phyloP scores from a whole-genome alignment of 2,113 vertebrate genomes.

The Zosterops borbonicus region DNA sequence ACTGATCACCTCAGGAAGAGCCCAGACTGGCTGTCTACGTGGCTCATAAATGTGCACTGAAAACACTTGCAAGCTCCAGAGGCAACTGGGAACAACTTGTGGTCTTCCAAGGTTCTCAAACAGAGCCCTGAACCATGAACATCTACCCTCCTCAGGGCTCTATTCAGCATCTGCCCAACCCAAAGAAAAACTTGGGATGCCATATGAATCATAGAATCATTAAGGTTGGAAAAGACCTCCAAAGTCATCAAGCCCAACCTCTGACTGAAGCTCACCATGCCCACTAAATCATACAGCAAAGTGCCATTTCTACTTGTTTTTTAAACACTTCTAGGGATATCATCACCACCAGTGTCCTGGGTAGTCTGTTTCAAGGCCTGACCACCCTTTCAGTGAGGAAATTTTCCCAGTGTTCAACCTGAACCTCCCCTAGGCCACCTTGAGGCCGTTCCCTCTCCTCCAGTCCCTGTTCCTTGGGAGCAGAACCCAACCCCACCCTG shows the following conservation, averaged over 20 bases:
- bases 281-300: not conserved
- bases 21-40: not conserved
- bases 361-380: not conserved
- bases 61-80: not conserved
- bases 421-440: not conserved
- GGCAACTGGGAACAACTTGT: not conserved
- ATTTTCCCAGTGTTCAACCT: not conserved
- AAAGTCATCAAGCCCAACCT: not conserved
- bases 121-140: not conserved
- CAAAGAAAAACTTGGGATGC: not conserved
- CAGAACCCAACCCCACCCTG: rapidly evolving
- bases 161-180: not conserved
- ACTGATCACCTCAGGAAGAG: not conserved
- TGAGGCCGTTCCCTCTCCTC: not conserved
- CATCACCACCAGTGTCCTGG: not conserved
- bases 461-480: not conserved
- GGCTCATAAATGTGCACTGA: not conserved
- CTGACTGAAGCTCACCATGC: not conserved
- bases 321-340: not conserved
- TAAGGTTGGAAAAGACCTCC: not conserved
- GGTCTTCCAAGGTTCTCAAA: not conserved
- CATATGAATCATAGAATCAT: not conserved
- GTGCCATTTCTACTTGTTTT: not conserved
- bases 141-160: not conserved
- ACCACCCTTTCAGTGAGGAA: not conserved